Evolutionary conservation across 2,113 vertebrate genomes (phyloP), one percentile per base, ranked within the genome.

Genomic region (Heloderma charlesbogerti): DNA sequence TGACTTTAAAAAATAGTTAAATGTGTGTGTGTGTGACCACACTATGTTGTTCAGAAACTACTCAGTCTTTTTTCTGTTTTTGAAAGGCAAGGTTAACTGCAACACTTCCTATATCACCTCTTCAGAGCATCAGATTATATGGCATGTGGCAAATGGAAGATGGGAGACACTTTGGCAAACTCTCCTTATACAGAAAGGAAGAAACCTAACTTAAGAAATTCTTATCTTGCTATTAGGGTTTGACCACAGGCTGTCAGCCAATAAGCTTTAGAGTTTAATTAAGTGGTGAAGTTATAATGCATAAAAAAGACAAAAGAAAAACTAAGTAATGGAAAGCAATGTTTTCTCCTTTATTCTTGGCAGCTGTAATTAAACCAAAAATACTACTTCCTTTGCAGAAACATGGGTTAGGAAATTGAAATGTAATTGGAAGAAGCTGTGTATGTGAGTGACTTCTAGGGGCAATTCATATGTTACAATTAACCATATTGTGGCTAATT

Each of bases 321-420:
- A 75, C 57, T 69, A 89, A 88, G 84, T 91, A 89, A 93, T 37
- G 69, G 93, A 93, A 95, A 90, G 90, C 80, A 92, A 29, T 92
- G 89, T 45, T 0, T 0, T 1, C 13, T 69, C 63, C 34, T 86
- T 90, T 87, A 90, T 57, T 95, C 92, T 96, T 71, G 93, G 93
- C 84, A 94, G 78, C 63, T 63, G 86, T 86, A 96, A 95, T 94
- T 94, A 96, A 96, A 92, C 51, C 91, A 94, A 95, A 84, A 96
- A 82, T 94, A 92, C 83, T 82, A 89, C 69, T 87, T 89, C 88
- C 89, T n/a, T 89, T 91, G 77, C 88, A 93, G 93, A 91, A 94
- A 94, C 94, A 45, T 1, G 74, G 95, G 87, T 88, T 93, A 95
- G 92, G 92, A 88, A 94, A 93, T 82, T 84, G 87, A 94, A 92